These are phyloP conservation scores for Drosophila nebulosa DNA, from an alignment of 1,140 invertebrate species.

Conservation along the genomic window DNA sequence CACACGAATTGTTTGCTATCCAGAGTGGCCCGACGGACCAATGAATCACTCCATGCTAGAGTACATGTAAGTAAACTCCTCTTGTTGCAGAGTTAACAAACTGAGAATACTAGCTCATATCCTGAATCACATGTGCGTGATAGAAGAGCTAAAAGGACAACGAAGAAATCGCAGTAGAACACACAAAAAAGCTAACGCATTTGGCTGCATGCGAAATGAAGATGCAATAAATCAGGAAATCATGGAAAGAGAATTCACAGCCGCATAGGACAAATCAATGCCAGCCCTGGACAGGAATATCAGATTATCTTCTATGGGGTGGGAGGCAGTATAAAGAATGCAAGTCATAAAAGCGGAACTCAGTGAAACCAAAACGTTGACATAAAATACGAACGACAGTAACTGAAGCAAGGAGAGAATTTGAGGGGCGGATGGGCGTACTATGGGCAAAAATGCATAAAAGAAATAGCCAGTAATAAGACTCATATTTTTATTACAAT, in stretches of 20 bases:
- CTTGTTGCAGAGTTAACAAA: background rate
- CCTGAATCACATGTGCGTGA: background rate
- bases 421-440: background rate
- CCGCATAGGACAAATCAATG: constrained; percentile 21
- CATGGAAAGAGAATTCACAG: constrained; percentile 25
- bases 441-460: background rate
- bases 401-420: constrained; percentile 15
- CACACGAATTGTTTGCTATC: constrained; percentile 88
- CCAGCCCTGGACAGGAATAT: constrained; percentile 12
- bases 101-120: background rate
- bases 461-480: background rate
- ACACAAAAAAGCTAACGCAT: constrained; percentile 2
- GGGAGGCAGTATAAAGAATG: background rate
- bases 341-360: constrained; percentile 41
- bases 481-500: background rate
- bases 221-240: constrained; percentile 43
- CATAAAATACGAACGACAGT: constrained; percentile 30
- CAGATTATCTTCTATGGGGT: constrained; percentile 9
- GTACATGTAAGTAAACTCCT: constrained; percentile 87
- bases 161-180: background rate
- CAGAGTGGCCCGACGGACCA: constrained; percentile 90
- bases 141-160: background rate
- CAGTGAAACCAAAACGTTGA: constrained; percentile 15
- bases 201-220: constrained; percentile 16
- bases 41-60: constrained; percentile 87